phyloP scores from a whole-genome alignment of 2,888 invertebrate species.

The Thumatha senex region DNA sequence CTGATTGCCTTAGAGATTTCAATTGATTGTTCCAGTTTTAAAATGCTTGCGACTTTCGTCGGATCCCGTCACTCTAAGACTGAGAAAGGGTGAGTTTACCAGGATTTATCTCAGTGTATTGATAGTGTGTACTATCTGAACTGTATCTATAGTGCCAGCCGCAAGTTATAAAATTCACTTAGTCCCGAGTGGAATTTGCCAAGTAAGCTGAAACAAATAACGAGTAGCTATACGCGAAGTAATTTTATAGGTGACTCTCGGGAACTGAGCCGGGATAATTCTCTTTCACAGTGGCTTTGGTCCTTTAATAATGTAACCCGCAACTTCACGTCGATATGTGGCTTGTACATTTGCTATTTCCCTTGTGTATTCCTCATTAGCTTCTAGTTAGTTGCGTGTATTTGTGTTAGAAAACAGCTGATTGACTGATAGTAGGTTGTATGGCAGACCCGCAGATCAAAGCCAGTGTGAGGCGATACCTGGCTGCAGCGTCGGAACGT shows the following conservation, averaged over 20 bases:
- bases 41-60: slow-evolving; percentile 96
- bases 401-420: slow-evolving; percentile 29
- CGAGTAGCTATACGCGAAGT: slow-evolving; percentile 57
- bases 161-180: slow-evolving; percentile 63
- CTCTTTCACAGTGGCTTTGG: slow-evolving; percentile 59
- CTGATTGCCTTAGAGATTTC: slow-evolving; percentile 13
- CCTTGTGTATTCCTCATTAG: slow-evolving; percentile 14
- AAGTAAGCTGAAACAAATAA: slow-evolving; percentile 66
- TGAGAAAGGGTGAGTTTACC: slow-evolving; percentile 91
- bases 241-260: slow-evolving; percentile 67
- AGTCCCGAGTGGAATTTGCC: slow-evolving; percentile 66
- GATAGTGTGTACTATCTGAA: slow-evolving; percentile 37
- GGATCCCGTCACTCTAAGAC: slow-evolving; percentile 94
- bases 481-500: slow-evolving; percentile 83
- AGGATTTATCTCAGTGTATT: slow-evolving; percentile 31
- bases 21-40: slow-evolving; percentile 88
- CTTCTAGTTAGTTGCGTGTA: slow-evolving; percentile 22
- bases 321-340: slow-evolving; percentile 15
- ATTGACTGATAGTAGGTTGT: slow-evolving; percentile 35
- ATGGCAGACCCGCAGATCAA: slow-evolving; percentile 93
- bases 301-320: slow-evolving; percentile 57
- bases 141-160: slow-evolving; percentile 43
- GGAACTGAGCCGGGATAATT: slow-evolving; percentile 56
- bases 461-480: slow-evolving; percentile 89
- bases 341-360: slow-evolving; percentile 16